phyloP scores from a whole-genome alignment of 2,888 invertebrate species.

The Ophion obscuratus region DNA sequence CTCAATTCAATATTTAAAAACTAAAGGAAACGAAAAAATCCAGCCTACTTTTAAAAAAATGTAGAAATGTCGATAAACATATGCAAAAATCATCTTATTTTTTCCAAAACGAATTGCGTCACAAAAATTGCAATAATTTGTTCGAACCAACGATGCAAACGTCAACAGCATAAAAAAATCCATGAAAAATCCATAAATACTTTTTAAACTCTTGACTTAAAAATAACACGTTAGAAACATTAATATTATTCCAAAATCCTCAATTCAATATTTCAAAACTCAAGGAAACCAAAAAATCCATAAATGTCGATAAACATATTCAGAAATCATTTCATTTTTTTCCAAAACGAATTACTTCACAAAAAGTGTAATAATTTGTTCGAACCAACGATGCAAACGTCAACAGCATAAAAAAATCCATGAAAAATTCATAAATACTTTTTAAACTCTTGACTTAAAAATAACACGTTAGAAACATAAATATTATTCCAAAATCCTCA shows the following conservation, averaged over 20 bases:
- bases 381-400: too few relatives aligned
- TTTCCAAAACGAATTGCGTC: too few relatives aligned
- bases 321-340: not conserved
- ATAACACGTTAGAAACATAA: not conserved
- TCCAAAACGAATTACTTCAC: too few relatives aligned
- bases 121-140: too few relatives aligned
- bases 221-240: not conserved
- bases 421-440: not conserved
- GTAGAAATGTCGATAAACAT: not conserved
- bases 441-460: not conserved
- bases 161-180: not conserved
- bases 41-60: not conserved
- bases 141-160: too few relatives aligned
- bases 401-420: not conserved
- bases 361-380: too few relatives aligned
- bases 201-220: not conserved
- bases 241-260: not conserved
- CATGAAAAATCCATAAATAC: too few relatives aligned
- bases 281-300: not conserved
- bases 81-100: not conserved
- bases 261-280: not conserved
- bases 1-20: not conserved
- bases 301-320: not conserved
- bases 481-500: not conserved
- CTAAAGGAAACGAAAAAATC: not conserved